Evolutionary conservation across 1,140 invertebrate genomes (phyloP), one percentile per base, ranked within the genome.

Genomic region (Plodia interpunctella): DNA sequence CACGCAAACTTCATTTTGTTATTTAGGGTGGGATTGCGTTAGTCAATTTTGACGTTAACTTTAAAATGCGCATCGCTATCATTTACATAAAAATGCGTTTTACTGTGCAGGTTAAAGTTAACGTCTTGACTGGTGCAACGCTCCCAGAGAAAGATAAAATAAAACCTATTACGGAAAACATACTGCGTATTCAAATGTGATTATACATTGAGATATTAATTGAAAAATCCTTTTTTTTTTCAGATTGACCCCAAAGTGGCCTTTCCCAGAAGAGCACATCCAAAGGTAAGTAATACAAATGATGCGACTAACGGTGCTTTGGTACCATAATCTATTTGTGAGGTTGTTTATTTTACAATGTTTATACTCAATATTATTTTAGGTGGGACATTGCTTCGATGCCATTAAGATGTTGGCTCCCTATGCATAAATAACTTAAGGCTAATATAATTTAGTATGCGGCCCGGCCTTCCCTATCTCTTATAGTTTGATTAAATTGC

Each of bases 161-260:
- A 28, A 28, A 28, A n/a, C n/a, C n/a, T n/a, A n/a, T n/a, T n/a
- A n/a, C n/a, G n/a, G n/a, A n/a, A n/a, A n/a, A n/a, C n/a, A n/a
- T n/a, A n/a, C n/a, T n/a, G n/a, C n/a, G n/a, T n/a, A n/a, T n/a
- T n/a, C n/a, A n/a, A n/a, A n/a, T n/a, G n/a, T n/a, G n/a, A n/a
- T n/a, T n/a, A n/a, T n/a, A n/a, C n/a, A 4, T 15, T 1, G 5
- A 3, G 10, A 44, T 44, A 15, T 15, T 44, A 32, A 28, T n/a
- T n/a, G n/a, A n/a, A n/a, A 18, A 15, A 55, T 6, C 19, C 13
- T 55, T 32, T 28, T 32, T 62, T 72, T 72, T 64, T 96, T 71
- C 95, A 98, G 98, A 99, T 99, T 92, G 98, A 99, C 90, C 98
- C 98, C 76, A 99, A 99, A 95, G 97, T 99, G 91, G 98, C 98